Conservation (phyloP, 2,113 vertebrate genomes). For the Turdus rufiventris region DNA sequence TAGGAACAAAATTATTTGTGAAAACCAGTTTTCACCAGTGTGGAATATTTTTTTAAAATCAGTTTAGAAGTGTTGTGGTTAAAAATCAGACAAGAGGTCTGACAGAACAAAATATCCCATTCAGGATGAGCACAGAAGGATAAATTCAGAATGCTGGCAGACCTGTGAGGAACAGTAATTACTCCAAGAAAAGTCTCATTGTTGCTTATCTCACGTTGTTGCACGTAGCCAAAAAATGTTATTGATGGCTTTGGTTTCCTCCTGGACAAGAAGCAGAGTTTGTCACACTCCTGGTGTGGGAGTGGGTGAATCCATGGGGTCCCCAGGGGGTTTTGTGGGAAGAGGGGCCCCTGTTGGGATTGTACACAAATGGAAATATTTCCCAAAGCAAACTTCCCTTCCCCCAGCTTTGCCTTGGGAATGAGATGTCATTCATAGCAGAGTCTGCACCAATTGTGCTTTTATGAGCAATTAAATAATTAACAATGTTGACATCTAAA, state of each 20-base stretch:
- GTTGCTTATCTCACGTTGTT: background rate
- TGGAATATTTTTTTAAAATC: background rate
- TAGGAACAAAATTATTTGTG: background rate
- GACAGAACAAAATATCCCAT: background rate
- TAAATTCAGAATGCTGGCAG: background rate
- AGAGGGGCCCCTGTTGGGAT: fast-evolving
- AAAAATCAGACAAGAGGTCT: background rate
- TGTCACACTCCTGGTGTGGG: background rate
- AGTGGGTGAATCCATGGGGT: background rate
- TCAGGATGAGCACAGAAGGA: background rate
- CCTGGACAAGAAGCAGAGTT: background rate
- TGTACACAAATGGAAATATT: fast-evolving
- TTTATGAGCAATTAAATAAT: slow-evolving; percentile 59
- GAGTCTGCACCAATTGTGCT: slow-evolving; percentile 14
- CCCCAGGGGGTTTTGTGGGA: background rate
- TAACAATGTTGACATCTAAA: slow-evolving; percentile 55
- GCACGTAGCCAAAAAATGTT: background rate
- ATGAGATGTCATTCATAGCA: background rate
- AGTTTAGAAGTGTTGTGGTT: background rate
- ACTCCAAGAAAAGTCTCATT: background rate
- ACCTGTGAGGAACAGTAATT: background rate
- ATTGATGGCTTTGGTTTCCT: background rate
- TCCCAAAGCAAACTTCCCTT: background rate
- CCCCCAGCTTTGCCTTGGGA: background rate
- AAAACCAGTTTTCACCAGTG: background rate